Conservation (phyloP, 2,888 invertebrate genomes). For the Amiota mariae region DNA sequence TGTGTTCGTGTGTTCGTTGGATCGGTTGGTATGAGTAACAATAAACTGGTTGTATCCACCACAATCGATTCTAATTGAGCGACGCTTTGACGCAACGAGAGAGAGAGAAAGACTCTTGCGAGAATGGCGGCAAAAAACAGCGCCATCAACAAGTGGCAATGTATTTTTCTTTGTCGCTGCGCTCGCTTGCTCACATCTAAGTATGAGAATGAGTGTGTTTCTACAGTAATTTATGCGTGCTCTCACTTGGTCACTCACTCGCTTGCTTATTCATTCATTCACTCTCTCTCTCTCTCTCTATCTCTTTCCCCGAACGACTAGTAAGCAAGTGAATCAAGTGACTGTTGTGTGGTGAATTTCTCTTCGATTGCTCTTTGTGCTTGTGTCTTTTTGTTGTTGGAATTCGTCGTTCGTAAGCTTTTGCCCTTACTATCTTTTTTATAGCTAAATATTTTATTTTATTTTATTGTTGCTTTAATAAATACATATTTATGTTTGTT, state of each 20-base stretch:
- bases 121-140: slow-evolving; percentile 14
- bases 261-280: too few species aligned
- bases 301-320: slow-evolving; percentile 26
- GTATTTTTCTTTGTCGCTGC: not conserved
- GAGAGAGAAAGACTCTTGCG: slow-evolving; percentile 35
- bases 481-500: slow-evolving; percentile 5
- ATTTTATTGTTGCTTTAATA: not conserved
- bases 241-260: slow-evolving; percentile 6
- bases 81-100: not conserved
- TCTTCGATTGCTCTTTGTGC: not conserved
- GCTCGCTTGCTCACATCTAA: not conserved
- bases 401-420: slow-evolving; percentile 28
- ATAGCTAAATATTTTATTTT: slow-evolving; percentile 9
- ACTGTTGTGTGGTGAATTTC: not conserved
- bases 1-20: not conserved
- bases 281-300: too few species aligned
- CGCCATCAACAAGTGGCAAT: slow-evolving; percentile 59
- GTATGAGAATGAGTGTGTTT: slow-evolving; percentile 28
- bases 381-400: slow-evolving; percentile 11
- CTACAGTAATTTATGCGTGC: slow-evolving; percentile 45
- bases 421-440: slow-evolving; percentile 4
- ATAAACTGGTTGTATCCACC: slow-evolving; percentile 35
- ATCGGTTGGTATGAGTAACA: not conserved
- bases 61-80: slow-evolving; percentile 44
- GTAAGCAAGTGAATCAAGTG: not conserved